phyloP scores from a whole-genome alignment of 2,797 vertebrate species.

The Sebastes minor region DNA sequence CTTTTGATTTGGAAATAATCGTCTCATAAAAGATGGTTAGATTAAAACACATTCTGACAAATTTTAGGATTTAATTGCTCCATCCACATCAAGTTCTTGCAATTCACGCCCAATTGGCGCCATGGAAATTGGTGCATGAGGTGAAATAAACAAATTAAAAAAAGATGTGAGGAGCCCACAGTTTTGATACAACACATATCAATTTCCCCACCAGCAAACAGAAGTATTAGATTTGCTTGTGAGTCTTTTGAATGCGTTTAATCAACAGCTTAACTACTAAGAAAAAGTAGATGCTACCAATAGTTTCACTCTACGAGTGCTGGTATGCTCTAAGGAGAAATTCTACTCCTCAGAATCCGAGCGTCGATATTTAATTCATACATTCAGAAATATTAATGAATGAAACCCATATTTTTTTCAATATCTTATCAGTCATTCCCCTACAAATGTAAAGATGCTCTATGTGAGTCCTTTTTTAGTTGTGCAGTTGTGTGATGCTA shows the following conservation, averaged over 20 bases:
- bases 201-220: background rate
- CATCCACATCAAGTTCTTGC: background rate
- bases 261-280: background rate
- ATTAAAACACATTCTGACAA: background rate
- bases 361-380: background rate
- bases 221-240: background rate
- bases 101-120: background rate
- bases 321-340: background rate
- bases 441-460: background rate
- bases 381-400: background rate
- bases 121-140: background rate
- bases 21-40: background rate
- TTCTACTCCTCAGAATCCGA: background rate
- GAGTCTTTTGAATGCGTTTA: background rate
- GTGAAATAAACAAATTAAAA: slow-evolving; percentile 3
- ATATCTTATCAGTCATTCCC: background rate
- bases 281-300: background rate
- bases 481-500: slow-evolving; percentile 6
- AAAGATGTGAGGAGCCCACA: background rate
- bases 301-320: background rate
- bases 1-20: background rate
- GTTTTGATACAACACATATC: background rate
- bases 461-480: background rate
- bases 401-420: background rate
- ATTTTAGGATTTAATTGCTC: background rate